These are phyloP conservation scores for Rafetus swinhoei DNA, from an alignment of 2,113 vertebrate species.

Conservation along the genomic window DNA sequence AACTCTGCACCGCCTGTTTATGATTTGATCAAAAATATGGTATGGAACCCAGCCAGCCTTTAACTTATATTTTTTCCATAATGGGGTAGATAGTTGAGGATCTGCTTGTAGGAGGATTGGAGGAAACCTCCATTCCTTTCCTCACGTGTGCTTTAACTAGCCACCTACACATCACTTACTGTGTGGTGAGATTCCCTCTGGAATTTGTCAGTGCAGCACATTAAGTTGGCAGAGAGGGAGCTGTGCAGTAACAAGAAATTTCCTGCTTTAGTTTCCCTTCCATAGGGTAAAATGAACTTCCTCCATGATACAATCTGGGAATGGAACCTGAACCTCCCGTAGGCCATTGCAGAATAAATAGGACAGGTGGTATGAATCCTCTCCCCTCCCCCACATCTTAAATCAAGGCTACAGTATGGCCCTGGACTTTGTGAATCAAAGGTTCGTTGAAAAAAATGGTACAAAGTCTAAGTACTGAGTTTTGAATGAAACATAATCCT, in stretches of 20 bases:
- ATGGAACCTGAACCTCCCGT: neutral
- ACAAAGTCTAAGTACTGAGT: neutral
- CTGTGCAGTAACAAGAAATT: neutral
- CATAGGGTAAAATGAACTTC: constrained; percentile 47
- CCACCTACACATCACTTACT: neutral
- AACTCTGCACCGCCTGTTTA: neutral
- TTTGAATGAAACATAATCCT: constrained; percentile 24
- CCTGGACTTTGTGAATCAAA: constrained; percentile 43
- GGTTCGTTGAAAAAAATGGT: constrained; percentile 4
- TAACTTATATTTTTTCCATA: neutral
- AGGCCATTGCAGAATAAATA: constrained; percentile 36
- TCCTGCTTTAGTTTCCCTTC: constrained; percentile 5
- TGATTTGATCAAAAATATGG: neutral
- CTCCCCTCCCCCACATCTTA: neutral
- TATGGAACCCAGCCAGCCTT: neutral
- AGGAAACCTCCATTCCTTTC: fast-evolving
- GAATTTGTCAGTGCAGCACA: neutral
- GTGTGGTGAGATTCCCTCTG: fast-evolving
- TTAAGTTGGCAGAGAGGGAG: neutral
- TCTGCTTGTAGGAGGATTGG: fast-evolving
- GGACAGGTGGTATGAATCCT: neutral
- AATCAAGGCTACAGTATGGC: neutral
- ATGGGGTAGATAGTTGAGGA: neutral
- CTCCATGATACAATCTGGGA: constrained; percentile 38
- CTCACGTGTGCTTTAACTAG: neutral